Evolutionary conservation across 1,140 invertebrate species (phyloP).

Genomic region (Lordiphosa mommai): DNA sequence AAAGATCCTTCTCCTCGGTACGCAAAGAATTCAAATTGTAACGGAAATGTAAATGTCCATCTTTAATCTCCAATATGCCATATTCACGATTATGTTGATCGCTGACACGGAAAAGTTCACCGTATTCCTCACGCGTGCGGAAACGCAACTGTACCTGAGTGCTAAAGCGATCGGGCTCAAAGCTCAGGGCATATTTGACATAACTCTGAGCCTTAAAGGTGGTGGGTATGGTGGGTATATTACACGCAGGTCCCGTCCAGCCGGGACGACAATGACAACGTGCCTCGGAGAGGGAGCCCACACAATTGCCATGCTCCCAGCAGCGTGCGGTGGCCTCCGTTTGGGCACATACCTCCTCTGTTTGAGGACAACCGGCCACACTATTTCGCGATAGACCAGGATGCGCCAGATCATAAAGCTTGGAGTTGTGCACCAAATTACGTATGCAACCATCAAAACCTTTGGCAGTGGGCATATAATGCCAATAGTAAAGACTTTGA

Average conservation of each 20-base stretch:
- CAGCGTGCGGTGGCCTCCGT: conserved; percentile 90
- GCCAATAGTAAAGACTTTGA: conserved; percentile 91
- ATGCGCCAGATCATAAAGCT: conserved; percentile 94
- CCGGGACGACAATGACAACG: conserved; percentile 95
- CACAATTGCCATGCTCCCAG: conserved; percentile 95
- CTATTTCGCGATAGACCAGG: conserved; percentile 92
- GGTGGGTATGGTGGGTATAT: conserved; percentile 90
- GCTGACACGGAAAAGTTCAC: conserved; percentile 94
- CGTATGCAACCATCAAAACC: conserved; percentile 97
- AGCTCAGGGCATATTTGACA: conserved; percentile 96
- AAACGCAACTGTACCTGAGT: conserved; percentile 96
- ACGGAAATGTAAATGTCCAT: conserved; percentile 92
- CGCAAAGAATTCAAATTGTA: conserved; percentile 95
- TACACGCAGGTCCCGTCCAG: conserved; percentile 93
- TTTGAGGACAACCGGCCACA: conserved; percentile 92
- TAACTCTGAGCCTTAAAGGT: conserved; percentile 95
- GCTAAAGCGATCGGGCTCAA: conserved; percentile 94
- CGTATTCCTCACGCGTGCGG: conserved; percentile 94
- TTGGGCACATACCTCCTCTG: conserved; percentile 92
- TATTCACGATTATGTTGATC: conserved; percentile 97
- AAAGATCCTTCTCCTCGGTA: conserved; percentile 93
- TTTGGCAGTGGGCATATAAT: conserved; percentile 91
- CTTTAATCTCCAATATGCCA: conserved; percentile 96
- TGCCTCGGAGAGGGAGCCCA: conserved; percentile 93
- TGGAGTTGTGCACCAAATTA: conserved; percentile 97